Conservation (phyloP, 2,888 invertebrate genomes). For the Uloborus plumipes region DNA sequence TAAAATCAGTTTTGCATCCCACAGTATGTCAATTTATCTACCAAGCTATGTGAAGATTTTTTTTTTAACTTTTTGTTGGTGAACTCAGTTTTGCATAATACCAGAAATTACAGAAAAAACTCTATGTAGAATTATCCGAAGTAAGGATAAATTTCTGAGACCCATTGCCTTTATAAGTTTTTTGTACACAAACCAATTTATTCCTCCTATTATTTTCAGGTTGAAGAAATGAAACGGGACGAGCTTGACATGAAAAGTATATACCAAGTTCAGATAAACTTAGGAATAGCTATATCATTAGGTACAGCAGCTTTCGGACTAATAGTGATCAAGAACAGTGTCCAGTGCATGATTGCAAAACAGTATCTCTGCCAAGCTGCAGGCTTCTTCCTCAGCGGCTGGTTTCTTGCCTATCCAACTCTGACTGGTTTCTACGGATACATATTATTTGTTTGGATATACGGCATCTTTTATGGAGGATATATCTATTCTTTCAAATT, state of each 20-base stretch:
- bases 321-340: slow-evolving; percentile 81
- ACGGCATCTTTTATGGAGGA: slow-evolving; percentile 86
- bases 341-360: slow-evolving; percentile 84
- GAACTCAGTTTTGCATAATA: too few relatives aligned
- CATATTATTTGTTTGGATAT: slow-evolving; percentile 74
- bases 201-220: slow-evolving; percentile 74
- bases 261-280: slow-evolving; percentile 79
- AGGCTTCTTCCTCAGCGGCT: slow-evolving; percentile 74
- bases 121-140: too few relatives aligned
- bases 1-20: too few relatives aligned
- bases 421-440: slow-evolving; percentile 81
- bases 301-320: slow-evolving; percentile 85
- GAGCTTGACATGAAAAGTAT: slow-evolving; percentile 85
- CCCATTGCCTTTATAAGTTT: too few relatives aligned
- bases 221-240: slow-evolving; percentile 84
- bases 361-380: slow-evolving; percentile 81
- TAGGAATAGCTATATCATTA: slow-evolving; percentile 89
- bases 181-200: too few relatives aligned
- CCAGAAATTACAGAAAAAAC: too few relatives aligned
- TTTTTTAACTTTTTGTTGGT: too few relatives aligned
- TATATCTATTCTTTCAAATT: slow-evolving; percentile 90
- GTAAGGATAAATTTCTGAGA: too few relatives aligned
- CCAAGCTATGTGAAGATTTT: too few relatives aligned
- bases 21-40: too few relatives aligned
- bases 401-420: slow-evolving; percentile 84